Evolutionary conservation across 2,113 vertebrate genomes (phyloP), one percentile per base, ranked within the genome.

Genomic region (Panthera uncia): DNA sequence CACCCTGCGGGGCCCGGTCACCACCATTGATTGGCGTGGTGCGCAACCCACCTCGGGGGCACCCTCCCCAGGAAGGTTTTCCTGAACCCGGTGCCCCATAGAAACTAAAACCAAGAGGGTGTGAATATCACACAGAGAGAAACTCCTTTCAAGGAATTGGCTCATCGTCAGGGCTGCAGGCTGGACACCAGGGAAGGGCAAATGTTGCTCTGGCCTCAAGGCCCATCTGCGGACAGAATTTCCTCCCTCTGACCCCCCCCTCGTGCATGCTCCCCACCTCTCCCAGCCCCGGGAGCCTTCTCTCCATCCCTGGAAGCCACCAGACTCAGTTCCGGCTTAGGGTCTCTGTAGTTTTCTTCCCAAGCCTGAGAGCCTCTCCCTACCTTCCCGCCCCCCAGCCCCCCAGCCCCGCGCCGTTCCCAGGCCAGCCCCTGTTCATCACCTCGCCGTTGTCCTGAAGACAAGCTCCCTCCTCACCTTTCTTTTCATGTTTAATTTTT

Each of bases 251-350:
- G 31, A 3, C 5, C 78, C 36, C 11, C 55, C 11, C 41, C 33
- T 9, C 73, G 7, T 3, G 1, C 13, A 1, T 45, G 23, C 33
- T 4, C 10, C 31, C 9, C 3, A 0, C 25, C 25, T 13, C 23
- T 13, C 12, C 29, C 5, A 14, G 68, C 38, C 48, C 1, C 12
- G 1, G 2, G 19, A 23, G 27, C 18, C 25, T 18, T 7, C 86
- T 52, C 33, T 50, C 25, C 0, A 0, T 2, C 11, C 57, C 73
- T 6, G 9, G 21, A 48, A 7, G 36, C 9, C 25, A 5, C 41
- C 4, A 7, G 41, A 7, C 45, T 31, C n/a, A 4, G 6, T 11
- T 9, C 41, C n/a, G 7, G 48, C 61, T 0, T 48, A 8, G 57
- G 61, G 11, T 3, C 61, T 38, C 21, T 48, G 31, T 41, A 65